Evolutionary conservation across 2,888 invertebrate genomes (phyloP).

Genomic region (Eupithecia pulchellata): DNA sequence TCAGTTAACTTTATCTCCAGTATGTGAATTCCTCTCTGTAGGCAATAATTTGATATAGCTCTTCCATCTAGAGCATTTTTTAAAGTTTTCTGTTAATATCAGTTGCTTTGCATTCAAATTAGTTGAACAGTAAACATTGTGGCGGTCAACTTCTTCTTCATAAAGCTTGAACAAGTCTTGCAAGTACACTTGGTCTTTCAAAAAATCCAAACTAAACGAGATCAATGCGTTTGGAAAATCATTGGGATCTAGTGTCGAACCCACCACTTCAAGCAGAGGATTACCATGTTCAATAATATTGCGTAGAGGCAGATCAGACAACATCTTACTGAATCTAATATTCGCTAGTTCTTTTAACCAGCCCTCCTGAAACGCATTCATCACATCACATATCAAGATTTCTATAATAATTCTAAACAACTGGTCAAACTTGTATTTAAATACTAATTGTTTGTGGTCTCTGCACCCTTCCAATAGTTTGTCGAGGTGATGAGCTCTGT

Average conservation of each 20-base stretch:
- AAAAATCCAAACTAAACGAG: constrained; percentile 17
- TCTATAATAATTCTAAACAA: constrained; percentile 18
- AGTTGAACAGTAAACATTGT: constrained; percentile 10
- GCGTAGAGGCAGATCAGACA: constrained; percentile 19
- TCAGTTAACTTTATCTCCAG: neutral
- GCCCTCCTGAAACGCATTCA: constrained; percentile 20
- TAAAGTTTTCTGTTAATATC: constrained; percentile 17
- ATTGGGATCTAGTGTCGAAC: constrained; percentile 16
- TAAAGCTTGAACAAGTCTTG: constrained; percentile 16
- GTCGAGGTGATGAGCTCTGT: constrained; percentile 18
- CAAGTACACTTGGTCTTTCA: constrained; percentile 18
- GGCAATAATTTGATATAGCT: constrained; percentile 19
- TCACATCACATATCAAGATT: constrained; percentile 22
- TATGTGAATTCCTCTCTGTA: constrained; percentile 2
- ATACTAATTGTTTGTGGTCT: constrained; percentile 17
- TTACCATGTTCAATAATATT: constrained; percentile 24
- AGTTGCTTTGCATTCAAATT: constrained; percentile 12
- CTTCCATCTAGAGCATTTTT: constrained; percentile 22
- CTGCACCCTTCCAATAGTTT: constrained; percentile 12
- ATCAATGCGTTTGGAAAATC: constrained; percentile 24
- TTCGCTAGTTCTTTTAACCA: constrained; percentile 18
- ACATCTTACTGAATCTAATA: constrained; percentile 17
- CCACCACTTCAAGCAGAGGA: constrained; percentile 19
- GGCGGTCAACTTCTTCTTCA: constrained; percentile 15
- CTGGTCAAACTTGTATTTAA: constrained; percentile 21